These are phyloP conservation scores for Cotesia chilonis DNA, from an alignment of 1,140 invertebrate species.

Conservation along the genomic window DNA sequence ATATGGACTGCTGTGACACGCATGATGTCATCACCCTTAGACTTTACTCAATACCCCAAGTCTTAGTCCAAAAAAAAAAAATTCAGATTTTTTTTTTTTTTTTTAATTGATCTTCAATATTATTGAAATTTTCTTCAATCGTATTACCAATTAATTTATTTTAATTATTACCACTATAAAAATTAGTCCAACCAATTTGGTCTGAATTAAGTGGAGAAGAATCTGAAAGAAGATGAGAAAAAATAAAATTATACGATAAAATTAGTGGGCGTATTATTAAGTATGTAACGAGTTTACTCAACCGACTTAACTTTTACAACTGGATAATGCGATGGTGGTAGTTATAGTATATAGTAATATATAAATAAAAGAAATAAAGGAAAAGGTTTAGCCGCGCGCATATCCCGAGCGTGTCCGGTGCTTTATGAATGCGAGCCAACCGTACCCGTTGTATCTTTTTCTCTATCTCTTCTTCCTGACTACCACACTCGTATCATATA, in stretches of 20 bases:
- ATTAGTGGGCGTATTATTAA: not conserved
- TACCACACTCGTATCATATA: not conserved
- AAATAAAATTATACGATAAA: not conserved
- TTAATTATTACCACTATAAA: too few relatives aligned
- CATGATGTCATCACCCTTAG: conserved; percentile 25
- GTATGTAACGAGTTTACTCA: conserved; percentile 13
- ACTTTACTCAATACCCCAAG: conserved; percentile 2
- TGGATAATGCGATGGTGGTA: not conserved
- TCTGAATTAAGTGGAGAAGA: not conserved
- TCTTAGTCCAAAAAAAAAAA: not conserved
- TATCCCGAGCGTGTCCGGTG: conserved; percentile 43
- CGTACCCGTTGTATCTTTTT: conserved; percentile 37
- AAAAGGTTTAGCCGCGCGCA: not conserved
- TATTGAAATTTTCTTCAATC: too few relatives aligned
- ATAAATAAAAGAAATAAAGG: not conserved
- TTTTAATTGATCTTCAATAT: too few relatives aligned
- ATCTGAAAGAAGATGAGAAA: not conserved
- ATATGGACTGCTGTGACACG: not conserved
- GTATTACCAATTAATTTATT: too few relatives aligned
- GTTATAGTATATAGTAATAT: not conserved
- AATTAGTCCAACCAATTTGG: too few relatives aligned
- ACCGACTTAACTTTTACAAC: not conserved
- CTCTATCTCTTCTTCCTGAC: not conserved
- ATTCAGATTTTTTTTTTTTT: too few relatives aligned
- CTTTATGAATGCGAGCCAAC: conserved; percentile 54